phyloP scores from a whole-genome alignment of 2,797 vertebrate species.

The Sitta carolinensis region DNA sequence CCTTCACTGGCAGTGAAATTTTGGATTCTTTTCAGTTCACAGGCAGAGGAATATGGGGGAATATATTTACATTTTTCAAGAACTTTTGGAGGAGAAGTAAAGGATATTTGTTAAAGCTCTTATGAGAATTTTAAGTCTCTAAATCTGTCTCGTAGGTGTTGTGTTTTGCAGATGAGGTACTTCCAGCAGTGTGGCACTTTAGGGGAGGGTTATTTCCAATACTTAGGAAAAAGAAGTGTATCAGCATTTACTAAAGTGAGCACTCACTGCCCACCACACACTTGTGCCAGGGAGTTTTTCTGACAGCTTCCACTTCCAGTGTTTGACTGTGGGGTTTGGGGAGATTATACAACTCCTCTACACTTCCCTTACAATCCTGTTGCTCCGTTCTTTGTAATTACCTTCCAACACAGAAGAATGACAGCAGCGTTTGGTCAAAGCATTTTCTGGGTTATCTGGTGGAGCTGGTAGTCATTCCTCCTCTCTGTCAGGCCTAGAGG shows the following conservation, averaged over 20 bases:
- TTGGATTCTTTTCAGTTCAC: not conserved
- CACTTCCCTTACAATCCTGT: not conserved
- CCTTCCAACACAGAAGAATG: not conserved
- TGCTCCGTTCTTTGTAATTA: not conserved
- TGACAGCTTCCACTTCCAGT: not conserved
- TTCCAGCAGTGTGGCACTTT: not conserved
- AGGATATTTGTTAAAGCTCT: not conserved
- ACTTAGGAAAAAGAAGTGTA: not conserved
- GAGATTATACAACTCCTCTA: not conserved
- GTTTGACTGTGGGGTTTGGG: not conserved
- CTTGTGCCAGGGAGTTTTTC: not conserved
- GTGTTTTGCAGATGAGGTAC: not conserved
- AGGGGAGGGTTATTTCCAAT: not conserved
- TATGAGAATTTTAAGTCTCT: not conserved
- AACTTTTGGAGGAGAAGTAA: not conserved
- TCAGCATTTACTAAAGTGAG: not conserved
- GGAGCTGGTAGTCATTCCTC: not conserved
- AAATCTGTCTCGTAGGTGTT: not conserved
- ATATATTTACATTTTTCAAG: not conserved
- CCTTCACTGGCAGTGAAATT: not conserved
- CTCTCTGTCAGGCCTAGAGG: not conserved
- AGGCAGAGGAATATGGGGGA: conserved; percentile 1
- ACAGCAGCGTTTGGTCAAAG: not conserved
- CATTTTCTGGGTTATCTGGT: not conserved
- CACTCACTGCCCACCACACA: not conserved